Conservation (phyloP, 2,888 invertebrate species). For the Cataglyphis cursor region DNA sequence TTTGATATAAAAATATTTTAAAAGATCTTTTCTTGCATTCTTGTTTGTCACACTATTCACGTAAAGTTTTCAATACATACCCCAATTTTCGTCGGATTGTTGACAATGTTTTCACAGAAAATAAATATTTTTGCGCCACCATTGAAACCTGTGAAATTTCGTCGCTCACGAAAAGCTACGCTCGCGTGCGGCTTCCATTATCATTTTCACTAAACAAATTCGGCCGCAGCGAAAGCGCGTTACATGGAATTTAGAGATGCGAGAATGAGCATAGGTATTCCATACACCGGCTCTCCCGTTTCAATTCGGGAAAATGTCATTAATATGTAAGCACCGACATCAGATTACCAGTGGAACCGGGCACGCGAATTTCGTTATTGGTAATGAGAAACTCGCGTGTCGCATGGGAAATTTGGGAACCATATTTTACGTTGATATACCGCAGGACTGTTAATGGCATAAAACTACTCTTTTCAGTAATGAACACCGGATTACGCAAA, state of each 20-base stretch:
- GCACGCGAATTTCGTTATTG: conserved; percentile 63
- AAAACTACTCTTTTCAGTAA: conserved; percentile 46
- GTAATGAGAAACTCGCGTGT: conserved; percentile 55
- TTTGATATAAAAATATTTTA: not conserved
- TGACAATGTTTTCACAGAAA: not conserved
- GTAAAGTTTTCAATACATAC: not conserved
- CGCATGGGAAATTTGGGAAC: conserved; percentile 53
- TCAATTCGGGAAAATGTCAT: conserved; percentile 58
- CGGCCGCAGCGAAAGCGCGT: conserved; percentile 26
- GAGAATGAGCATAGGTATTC: conserved; percentile 47
- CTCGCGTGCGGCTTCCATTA: conserved; percentile 33
- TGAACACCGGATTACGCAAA: conserved; percentile 20
- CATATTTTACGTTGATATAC: conserved; percentile 50
- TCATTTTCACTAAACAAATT: conserved; percentile 52
- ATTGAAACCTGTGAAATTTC: conserved; percentile 19
- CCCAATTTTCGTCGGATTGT: conserved; percentile 14
- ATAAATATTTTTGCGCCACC: conserved; percentile 16
- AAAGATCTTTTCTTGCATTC: not conserved
- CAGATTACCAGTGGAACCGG: conserved; percentile 45
- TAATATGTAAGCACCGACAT: conserved; percentile 67
- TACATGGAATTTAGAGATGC: conserved; percentile 47
- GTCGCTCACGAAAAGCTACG: not conserved
- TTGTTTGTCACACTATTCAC: not conserved
- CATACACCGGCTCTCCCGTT: conserved; percentile 23
- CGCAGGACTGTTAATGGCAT: conserved; percentile 38